These are phyloP conservation scores for Rhabdomys pumilio DNA, from an alignment of 2,797 vertebrate genomes.

Conservation along the genomic window DNA sequence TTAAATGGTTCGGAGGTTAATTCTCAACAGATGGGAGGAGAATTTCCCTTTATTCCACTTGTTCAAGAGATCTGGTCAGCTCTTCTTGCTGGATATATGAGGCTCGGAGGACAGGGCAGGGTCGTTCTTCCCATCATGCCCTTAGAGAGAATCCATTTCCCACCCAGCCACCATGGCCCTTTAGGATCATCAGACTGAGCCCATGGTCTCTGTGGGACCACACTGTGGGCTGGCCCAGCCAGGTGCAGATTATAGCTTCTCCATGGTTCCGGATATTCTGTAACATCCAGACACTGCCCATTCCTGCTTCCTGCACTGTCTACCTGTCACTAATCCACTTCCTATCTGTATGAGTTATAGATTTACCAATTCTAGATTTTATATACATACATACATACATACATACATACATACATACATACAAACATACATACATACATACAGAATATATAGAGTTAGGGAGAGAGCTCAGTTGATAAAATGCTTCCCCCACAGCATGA, in stretches of 20 bases:
- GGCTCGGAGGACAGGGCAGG: neutral
- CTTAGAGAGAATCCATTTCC: neutral
- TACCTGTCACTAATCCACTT: neutral
- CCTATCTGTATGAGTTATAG: neutral
- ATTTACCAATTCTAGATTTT: neutral
- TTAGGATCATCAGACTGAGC: constrained; percentile 8
- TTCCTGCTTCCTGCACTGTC: neutral
- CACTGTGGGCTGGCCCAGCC: neutral
- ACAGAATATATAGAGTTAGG: too few species aligned
- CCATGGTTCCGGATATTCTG: neutral
- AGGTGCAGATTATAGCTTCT: neutral
- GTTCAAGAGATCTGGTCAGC: constrained; percentile 71
- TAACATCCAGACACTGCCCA: neutral
- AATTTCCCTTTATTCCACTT: neutral
- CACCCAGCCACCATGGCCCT: neutral
- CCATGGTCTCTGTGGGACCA: neutral
- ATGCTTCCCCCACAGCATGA: neutral
- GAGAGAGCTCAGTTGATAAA: neutral
- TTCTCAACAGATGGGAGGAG: constrained; percentile 87
- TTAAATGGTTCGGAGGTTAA: constrained; percentile 90
- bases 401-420: too few species aligned
- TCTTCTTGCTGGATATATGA: constrained; percentile 56
- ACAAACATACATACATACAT: too few species aligned
- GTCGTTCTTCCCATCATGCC: constrained; percentile 1
- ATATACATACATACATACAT: too few species aligned